Base-by-base conservation (phyloP, 1,140 invertebrate genomes). In the Spodoptera frugiperda region DNA sequence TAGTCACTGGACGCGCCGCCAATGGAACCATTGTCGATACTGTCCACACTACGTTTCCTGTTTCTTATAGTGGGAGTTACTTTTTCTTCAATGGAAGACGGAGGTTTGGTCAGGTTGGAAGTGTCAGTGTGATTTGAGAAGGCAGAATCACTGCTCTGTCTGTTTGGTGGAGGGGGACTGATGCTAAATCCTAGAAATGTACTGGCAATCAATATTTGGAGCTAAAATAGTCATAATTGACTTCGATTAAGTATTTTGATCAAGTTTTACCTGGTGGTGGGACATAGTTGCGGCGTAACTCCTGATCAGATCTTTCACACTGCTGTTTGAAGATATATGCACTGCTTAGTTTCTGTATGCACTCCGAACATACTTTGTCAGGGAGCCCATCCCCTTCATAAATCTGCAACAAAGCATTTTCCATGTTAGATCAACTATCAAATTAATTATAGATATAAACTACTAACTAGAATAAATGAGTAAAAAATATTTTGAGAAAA, bases 261-360 rank as follows among this genome's bases (percentile, higher is more conserved):
- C 4, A 30, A 0, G 49, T 30, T 67, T 59, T 80, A 94, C 92
- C 91, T 82, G 91, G 90, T 14, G 92, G 91, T 46, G 91, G 91
- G 5, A 94, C 84, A 85, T 93, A 94, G 77, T 94, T 94, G 9
- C 94, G 80, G n/a, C 92, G 81, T 8, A 94, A 76, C 70, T 94
- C 93, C 68, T 92, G 86, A 78, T 94, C 94, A 2, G 94, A 88
- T 65, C 94, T 79, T 78, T 94, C 94, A 79, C 94, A 94, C 77
- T 94, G 94, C 63, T 93, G 93, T 80, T 94, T 94, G 77, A 94
- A 94, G 71, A 94, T 94, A 68, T 92, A 93, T 1, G 94, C 93
- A 55, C 91, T 89, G 76, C 94, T 94, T 1, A 94, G 86, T 78
- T 94, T 94, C 79, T 94, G 93, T 33, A 94, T 87, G 72, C 94